phyloP scores from a whole-genome alignment of 2,797 vertebrate species.

The Limosa lapponica region DNA sequence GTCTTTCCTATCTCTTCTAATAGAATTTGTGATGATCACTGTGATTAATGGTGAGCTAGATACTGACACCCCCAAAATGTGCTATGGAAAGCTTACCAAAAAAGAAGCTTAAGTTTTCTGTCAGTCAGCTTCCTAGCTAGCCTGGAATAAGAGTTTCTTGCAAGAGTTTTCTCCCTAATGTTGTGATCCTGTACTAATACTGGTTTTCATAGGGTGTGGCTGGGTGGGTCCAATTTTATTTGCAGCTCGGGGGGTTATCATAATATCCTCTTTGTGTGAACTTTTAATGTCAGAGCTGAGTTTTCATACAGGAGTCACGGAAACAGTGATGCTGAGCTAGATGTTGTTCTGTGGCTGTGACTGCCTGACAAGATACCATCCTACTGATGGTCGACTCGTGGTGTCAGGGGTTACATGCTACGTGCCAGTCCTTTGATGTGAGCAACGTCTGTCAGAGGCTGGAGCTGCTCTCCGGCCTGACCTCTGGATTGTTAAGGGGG shows the following conservation, averaged over 20 bases:
- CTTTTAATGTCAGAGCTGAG: neutral
- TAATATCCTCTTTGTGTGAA: neutral
- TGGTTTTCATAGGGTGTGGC: neutral
- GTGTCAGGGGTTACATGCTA: neutral
- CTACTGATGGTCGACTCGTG: rapidly evolving
- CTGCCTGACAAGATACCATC: neutral
- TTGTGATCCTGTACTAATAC: neutral
- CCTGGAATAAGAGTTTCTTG: neutral
- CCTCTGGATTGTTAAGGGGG: neutral
- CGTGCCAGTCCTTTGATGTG: neutral
- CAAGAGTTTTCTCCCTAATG: neutral
- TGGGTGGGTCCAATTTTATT: neutral
- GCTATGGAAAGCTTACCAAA: neutral
- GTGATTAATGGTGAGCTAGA: neutral
- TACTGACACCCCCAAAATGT: neutral
- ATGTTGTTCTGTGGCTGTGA: neutral
- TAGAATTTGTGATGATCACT: neutral
- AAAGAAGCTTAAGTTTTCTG: neutral
- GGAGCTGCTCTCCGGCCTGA: neutral
- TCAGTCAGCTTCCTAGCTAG: neutral
- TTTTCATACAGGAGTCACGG: neutral
- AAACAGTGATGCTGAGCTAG: neutral
- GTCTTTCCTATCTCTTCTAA: neutral
- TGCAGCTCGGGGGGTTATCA: neutral
- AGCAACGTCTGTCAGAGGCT: neutral